These are phyloP conservation scores for Anaspis maculata DNA, from an alignment of 2,888 invertebrate genomes.

Conservation along the genomic window DNA sequence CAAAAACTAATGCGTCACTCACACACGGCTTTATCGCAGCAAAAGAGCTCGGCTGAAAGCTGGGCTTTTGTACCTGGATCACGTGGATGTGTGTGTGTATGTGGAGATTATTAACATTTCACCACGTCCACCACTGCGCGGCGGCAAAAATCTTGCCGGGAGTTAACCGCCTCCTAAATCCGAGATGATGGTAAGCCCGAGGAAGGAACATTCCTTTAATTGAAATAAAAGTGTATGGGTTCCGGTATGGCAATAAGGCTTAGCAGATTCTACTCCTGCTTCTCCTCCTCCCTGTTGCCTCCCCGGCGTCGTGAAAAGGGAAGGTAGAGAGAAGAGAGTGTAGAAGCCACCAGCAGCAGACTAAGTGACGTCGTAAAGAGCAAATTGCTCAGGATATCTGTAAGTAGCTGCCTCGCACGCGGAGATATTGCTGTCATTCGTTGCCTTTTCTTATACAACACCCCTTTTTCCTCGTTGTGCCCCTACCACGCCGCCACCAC, in stretches of 20 bases:
- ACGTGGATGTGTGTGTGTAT: no score
- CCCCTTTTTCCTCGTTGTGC: conserved; percentile 3
- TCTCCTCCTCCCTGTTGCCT: no score
- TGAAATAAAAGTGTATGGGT: conserved; percentile 18
- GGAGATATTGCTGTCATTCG: conserved; percentile 34
- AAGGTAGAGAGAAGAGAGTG: no score
- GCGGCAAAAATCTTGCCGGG: no score
- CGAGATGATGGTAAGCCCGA: conserved; percentile 9
- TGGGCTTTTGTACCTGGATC: no score
- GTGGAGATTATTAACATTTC: no score
- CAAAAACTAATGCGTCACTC: background rate
- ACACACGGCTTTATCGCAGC: no score
- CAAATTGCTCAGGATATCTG: conserved; percentile 38
- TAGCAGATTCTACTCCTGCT: conserved; percentile 15
- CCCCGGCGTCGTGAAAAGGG: no score
- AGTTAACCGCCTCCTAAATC: conserved; percentile 13
- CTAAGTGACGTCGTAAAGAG: conserved; percentile 37
- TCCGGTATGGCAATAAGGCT: conserved; percentile 12
- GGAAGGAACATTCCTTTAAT: conserved; percentile 18
- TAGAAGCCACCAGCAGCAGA: no score
- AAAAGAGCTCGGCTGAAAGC: no score
- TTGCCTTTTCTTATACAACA: conserved; percentile 16
- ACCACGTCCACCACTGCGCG: no score
- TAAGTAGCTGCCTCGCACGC: conserved; percentile 31
- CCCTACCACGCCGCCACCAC: conserved; percentile 1